phyloP scores from a whole-genome alignment of 2,888 invertebrate genomes.

The Tanypteryx hageni region DNA sequence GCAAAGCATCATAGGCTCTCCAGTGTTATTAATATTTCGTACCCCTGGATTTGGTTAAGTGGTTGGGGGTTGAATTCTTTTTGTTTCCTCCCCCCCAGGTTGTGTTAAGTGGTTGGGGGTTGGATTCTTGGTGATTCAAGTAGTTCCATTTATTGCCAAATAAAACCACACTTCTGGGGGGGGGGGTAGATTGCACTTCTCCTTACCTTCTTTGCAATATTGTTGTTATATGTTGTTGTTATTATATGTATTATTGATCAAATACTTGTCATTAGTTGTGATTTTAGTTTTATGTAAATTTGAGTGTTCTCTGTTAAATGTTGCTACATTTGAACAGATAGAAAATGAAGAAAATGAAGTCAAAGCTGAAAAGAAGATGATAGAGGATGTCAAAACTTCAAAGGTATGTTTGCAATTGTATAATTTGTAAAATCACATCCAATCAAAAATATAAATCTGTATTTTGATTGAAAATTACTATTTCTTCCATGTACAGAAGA shows the following conservation, averaged over 20 bases:
- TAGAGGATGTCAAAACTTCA: neutral
- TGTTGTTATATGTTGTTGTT: neutral
- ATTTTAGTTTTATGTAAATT: neutral
- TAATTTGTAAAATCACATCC: neutral
- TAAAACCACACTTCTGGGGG: too few relatives aligned
- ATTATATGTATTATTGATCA: neutral
- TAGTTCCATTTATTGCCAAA: too few relatives aligned
- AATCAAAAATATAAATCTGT: neutral
- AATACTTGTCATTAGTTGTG: neutral
- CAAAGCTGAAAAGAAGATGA: neutral
- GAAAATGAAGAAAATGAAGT: neutral
- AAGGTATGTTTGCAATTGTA: neutral
- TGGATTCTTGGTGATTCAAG: too few relatives aligned
- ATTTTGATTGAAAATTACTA: neutral
- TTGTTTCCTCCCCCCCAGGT: too few relatives aligned
- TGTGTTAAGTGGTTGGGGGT: too few relatives aligned
- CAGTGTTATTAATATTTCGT: too few relatives aligned
- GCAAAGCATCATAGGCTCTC: too few relatives aligned
- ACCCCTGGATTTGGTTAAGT: too few relatives aligned
- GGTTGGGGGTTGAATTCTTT: too few relatives aligned
- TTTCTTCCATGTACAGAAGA: conserved; percentile 64
- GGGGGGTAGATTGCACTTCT: too few relatives aligned
- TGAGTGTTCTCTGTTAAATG: neutral
- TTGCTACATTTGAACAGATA: neutral
- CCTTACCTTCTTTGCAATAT: neutral